These are phyloP conservation scores for Rotaria magnacalcarata DNA, from an alignment of 2,888 invertebrate genomes.

Conservation along the genomic window DNA sequence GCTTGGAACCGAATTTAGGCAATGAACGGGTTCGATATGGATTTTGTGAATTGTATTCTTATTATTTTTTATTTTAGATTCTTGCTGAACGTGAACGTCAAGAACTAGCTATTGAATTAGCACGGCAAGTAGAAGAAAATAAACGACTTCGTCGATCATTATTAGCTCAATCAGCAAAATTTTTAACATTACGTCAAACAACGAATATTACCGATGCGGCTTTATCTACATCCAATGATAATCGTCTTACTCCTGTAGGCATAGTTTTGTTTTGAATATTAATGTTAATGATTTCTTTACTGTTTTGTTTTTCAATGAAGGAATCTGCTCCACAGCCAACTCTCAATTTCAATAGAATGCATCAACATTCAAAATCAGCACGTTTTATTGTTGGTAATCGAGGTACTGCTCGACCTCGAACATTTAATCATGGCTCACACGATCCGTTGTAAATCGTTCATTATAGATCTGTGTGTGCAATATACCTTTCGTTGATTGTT, in stretches of 20 bases:
- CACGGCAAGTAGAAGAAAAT: conserved; percentile 24
- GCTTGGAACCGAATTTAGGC: not conserved
- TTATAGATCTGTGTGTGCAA: conserved; percentile 5
- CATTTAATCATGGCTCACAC: not conserved
- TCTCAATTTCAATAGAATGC: not conserved
- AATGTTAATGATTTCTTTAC: not conserved
- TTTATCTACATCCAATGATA: not conserved
- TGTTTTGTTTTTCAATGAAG: not conserved
- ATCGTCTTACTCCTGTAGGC: not conserved
- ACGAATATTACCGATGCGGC: not conserved
- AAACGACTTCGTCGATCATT: conserved; percentile 20
- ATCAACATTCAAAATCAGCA: not conserved
- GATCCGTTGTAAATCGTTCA: not conserved
- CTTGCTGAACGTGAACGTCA: conserved; percentile 21
- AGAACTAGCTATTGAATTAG: conserved; percentile 33
- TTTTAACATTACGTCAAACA: not conserved
- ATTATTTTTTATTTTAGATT: not conserved
- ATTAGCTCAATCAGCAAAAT: conserved; percentile 30
- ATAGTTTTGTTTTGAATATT: not conserved
- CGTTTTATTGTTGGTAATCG: not conserved
- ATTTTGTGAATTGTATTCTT: not conserved
- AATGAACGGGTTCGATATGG: not conserved
- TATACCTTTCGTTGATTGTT: conserved; percentile 1
- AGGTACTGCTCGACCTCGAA: not conserved
- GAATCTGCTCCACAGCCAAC: not conserved